A percentile compares a stretch with the other conserved stretches of the same genome.
phyloP scores from a whole-genome alignment of 2,113 vertebrate genomes.

The Phoenicopterus ruber region DNA sequence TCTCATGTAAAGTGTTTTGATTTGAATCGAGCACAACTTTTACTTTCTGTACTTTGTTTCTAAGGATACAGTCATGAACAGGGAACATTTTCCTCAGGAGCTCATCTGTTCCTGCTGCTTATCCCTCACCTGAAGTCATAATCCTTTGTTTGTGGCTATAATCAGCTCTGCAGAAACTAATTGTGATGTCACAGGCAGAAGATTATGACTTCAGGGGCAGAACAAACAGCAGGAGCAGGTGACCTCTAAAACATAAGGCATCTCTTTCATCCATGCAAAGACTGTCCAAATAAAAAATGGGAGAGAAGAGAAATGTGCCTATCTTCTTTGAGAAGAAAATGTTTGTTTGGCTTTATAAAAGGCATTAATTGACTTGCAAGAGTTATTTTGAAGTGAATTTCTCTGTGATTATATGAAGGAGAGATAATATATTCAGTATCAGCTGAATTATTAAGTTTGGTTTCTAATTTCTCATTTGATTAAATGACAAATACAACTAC shows the following conservation, averaged over 20 bases:
- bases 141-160: conserved; percentile 63
- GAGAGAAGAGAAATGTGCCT: not conserved
- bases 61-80: conserved; percentile 20
- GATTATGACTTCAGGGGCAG: conserved; percentile 66
- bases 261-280: not conserved
- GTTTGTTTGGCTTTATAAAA: not conserved
- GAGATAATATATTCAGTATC: not conserved
- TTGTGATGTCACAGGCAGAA: conserved; percentile 68
- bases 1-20: not conserved
- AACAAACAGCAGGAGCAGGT: conserved; percentile 21
- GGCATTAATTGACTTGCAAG: not conserved
- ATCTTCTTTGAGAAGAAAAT: not conserved
- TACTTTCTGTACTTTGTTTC: conserved; percentile 11
- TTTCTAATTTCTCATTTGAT: not conserved
- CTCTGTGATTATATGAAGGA: not conserved
- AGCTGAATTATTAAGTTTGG: not conserved
- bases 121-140: conserved; percentile 69
- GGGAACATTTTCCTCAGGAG: conserved; percentile 18
- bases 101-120: conserved; percentile 63
- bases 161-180: conserved; percentile 73
- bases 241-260: conserved; percentile 30
- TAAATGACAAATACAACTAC: conserved; percentile 12
- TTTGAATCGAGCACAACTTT: not conserved
- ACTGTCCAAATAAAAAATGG: not conserved
- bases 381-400: not conserved